Base-by-base conservation (phyloP, 92 coral and sea anemone genomes). In the Porites divaricata region DNA sequence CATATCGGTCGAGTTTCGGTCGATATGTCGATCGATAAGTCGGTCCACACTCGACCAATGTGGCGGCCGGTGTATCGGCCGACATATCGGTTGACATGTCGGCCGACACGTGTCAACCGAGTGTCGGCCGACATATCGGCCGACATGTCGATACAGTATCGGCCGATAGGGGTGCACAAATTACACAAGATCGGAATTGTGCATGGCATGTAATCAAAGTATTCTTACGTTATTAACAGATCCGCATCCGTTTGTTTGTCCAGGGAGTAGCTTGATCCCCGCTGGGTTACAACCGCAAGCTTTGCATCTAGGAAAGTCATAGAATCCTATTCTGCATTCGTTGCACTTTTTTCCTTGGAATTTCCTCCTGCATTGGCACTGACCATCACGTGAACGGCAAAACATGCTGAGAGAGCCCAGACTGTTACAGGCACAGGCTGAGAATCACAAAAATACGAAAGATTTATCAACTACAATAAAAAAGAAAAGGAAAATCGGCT, bases 231-330 rank as follows among this genome's bases (percentile, higher is more conserved):
- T 71, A 28, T 91, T 81, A 19, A 58, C 63, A 10, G 78, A 72
- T 72, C 86, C 86, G 51, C 86, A 82, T 9, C 86, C 77, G 28
- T 94, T 88, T 65, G 77, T 82, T 52, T 89, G 88, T 22, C 97
- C 98, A 20, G 89, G 92, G 6, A 88, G 64, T 19, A 92, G 84
- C 51, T 90, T 90, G 56, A 97, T 91, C 63, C 99, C 99, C 15
- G 93, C 96, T 41, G 98, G 95, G 59, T 93, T 87, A 73, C 99
- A 97, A 81, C 89, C 91, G 57, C 99, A 97, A 71, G 88, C 90
- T 85, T 95, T 86, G 83, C 99, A 97, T 21, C 71, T 81, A 19
- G 99, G 99, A 78, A 89, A 97, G 72, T 95, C 93, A 81, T 79
- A 95, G 78, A 84, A 97, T 7, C 99, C 99, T 15, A 95, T 84